Evolutionary conservation across 2,113 vertebrate genomes (phyloP).

Genomic region (Ursus arctos): DNA sequence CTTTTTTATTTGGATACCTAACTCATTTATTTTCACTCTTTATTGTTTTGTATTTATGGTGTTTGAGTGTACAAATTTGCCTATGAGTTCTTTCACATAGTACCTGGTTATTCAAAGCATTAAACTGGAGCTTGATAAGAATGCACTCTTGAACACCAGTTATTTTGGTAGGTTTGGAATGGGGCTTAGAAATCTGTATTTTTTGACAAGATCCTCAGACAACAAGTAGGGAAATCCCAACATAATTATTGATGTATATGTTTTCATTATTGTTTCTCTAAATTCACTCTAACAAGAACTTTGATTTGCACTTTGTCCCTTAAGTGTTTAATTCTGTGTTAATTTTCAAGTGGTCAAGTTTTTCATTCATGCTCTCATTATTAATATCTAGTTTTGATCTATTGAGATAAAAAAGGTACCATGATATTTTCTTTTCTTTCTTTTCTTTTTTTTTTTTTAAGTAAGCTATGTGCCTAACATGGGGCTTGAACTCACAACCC

Average conservation of each 20-base stretch:
- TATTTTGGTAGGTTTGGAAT: slow-evolving; percentile 9
- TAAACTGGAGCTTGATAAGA: slow-evolving; percentile 39
- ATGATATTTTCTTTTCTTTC: background rate
- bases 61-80: slow-evolving; percentile 31
- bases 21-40: background rate
- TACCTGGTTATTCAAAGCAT: background rate
- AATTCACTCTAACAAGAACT: slow-evolving; percentile 49
- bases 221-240: background rate
- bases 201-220: background rate
- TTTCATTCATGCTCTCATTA: background rate
- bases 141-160: background rate
- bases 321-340: slow-evolving; percentile 1
- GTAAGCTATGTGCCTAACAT: background rate
- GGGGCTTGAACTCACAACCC: background rate
- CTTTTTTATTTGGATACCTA: background rate
- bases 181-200: background rate
- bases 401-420: background rate
- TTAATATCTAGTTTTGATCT: slow-evolving; percentile 34
- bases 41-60: background rate
- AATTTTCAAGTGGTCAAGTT: slow-evolving; percentile 45
- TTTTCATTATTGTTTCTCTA: slow-evolving; percentile 27
- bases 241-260: background rate
- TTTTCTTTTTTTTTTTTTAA: background rate
- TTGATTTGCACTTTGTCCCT: background rate
- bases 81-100: background rate